Evolutionary conservation across 2,113 vertebrate species (phyloP), one percentile per base, ranked within the genome.

Genomic region (Actenoides hombroni): DNA sequence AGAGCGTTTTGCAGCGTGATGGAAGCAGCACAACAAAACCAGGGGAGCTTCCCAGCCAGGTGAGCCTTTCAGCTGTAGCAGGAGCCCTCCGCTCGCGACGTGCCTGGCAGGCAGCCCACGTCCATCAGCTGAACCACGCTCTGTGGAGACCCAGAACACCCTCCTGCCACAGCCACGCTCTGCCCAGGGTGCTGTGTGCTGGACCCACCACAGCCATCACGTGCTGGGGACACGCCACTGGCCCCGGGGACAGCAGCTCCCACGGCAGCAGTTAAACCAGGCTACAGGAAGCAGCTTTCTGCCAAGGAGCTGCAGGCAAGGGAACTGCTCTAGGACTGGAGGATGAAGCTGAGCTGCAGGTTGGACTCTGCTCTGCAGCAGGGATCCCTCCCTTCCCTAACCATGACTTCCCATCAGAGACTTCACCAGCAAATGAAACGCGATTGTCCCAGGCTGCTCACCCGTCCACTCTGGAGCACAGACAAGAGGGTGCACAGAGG

Each of bases 141-240:
- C n/a, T 7, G 23, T 9, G 7, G 42, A 16, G 53, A 17, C 23
- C 8, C 0, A 0, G 59, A 59, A 42, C n/a, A 19, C 1, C 7
- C 3, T 2, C 2, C 5, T 8, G 31, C 57, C 39, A 40, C 64
- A 31, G n/a, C 31, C 69, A 5, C 3, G 4, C 12, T 0, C 33
- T 13, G 49, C 75, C 29, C 40, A 4, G 40, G 0, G 6, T 2
- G 0, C 37, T 35, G 13, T 3, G 13, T 6, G 9, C 44, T 0
- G 0, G 40, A 9, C 44, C 29, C 25, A 0, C 25, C 0, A 15
- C 15, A 2, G 23, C 49, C 65, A 21, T 3, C 0, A 0, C 4
- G 2, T 0, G 11, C 12, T 13, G 31, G 42, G 54, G 9, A 51
- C 7, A 3, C 1, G 2, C 40, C 49, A 78, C 56, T 3, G 12